These are phyloP conservation scores for Semicossyphus pulcher DNA, from an alignment of 2,113 vertebrate genomes.

Conservation along the genomic window DNA sequence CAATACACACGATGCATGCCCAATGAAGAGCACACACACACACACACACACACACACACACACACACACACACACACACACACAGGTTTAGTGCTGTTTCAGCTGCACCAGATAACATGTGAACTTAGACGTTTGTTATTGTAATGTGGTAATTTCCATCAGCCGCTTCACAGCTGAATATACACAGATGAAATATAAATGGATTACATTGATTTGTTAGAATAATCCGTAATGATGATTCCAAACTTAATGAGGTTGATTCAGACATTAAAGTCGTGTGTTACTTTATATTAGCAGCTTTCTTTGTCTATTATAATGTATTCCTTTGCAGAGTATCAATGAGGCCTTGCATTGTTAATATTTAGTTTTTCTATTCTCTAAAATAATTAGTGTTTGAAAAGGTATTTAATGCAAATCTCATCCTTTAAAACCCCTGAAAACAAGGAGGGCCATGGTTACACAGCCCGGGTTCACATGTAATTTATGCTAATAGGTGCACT, in stretches of 20 bases:
- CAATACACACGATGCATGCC: constrained; percentile 3
- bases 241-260: constrained; percentile 7
- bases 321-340: neutral
- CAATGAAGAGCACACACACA: neutral
- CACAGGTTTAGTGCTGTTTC: constrained; percentile 5
- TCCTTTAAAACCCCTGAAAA: constrained; percentile 39
- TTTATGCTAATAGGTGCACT: constrained; percentile 54
- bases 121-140: constrained; percentile 34
- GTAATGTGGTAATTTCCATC: constrained; percentile 33
- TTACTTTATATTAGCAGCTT: constrained; percentile 8
- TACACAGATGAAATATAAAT: constrained; percentile 46
- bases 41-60: too few relatives aligned
- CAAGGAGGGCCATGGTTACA: constrained; percentile 13
- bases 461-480: constrained; percentile 47
- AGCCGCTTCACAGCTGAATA: constrained; percentile 23
- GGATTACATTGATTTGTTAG: constrained; percentile 31
- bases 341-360: constrained; percentile 23
- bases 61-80: too few relatives aligned
- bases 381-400: constrained; percentile 11
- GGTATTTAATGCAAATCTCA: constrained; percentile 24
- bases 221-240: constrained; percentile 31
- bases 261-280: constrained; percentile 7
- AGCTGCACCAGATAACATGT: constrained; percentile 6
- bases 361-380: constrained; percentile 1
- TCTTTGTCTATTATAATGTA: neutral